Base-by-base conservation (phyloP, 2,888 invertebrate genomes). In the Asteroscopus sphinx region DNA sequence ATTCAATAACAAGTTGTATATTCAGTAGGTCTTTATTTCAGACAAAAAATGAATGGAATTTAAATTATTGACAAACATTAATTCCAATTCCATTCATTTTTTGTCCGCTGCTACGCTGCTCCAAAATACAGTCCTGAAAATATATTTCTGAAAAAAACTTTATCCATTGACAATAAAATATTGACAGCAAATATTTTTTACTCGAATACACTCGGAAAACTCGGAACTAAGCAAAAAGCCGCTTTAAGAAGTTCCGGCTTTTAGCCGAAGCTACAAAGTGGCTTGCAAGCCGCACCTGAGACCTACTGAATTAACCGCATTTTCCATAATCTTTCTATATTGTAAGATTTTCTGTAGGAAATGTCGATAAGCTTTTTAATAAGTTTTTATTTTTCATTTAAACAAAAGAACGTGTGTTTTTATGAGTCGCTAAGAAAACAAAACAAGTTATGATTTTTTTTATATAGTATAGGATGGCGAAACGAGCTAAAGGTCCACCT, bases 121-220 rank as follows among this genome's bases (percentile, higher is more conserved):
- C 32, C 12, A 13, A 12, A 32, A 1, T 1, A 17, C 16, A 16
- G 1, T 5, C 17, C 37, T 2, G 1, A 8, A 41, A 55, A 36
- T 35, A 55, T 47, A 48, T 63, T 52, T n/a, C 33, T n/a, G n/a
- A 12, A 26, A 63, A 36, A 47, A 52, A 69, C 30, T 63, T 56
- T 69, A 48, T 41, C 33, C 64, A 56, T 21, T 56, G 40, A 32
- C 56, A 67, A 56, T 63, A 69, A 63, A 64, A 69, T 35, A 55
- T 63, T 32, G 69, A 36, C 25, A 21, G 3, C 42, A 48, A 44
- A 45, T 47, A 35, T 45, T 33, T 36, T 28, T 41, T 63, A 32
- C 11, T 16, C 28, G n/a, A n/a, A n/a, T 3, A 1, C 30, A 30
- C 39, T 51, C 11, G 25, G 42, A 47, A 1, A 28, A 30, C 39